Evolutionary conservation across 2,113 vertebrate species (phyloP).

Genomic region (Neolamprologus brichardi): DNA sequence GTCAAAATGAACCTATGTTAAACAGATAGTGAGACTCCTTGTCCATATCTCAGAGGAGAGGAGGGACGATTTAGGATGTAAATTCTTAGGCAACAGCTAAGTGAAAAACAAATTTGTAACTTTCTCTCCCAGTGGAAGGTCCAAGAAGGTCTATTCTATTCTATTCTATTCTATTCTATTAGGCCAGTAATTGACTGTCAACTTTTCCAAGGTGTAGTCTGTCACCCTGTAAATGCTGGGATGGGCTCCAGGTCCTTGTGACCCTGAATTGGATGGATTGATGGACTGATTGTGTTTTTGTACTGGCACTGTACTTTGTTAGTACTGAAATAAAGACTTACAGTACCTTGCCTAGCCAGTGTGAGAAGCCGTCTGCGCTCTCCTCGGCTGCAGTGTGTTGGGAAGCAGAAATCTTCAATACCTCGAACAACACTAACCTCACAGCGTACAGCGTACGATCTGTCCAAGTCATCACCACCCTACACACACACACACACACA

Average conservation of each 20-base stretch:
- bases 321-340: background rate
- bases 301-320: background rate
- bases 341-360: slow-evolving; percentile 60
- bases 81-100: too few relatives aligned
- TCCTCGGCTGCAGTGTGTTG: slow-evolving; percentile 70
- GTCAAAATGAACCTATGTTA: too few relatives aligned
- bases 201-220: background rate
- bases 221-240: background rate
- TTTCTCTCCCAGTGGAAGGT: too few relatives aligned
- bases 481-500: slow-evolving; percentile 21
- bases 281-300: background rate
- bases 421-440: slow-evolving; percentile 49
- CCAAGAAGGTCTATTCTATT: too few relatives aligned
- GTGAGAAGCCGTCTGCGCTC: slow-evolving; percentile 63
- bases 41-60: too few relatives aligned
- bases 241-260: background rate
- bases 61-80: too few relatives aligned
- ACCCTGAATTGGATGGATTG: background rate
- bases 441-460: slow-evolving; percentile 41
- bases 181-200: background rate
- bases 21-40: too few relatives aligned
- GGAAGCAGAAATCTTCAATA: slow-evolving; percentile 66
- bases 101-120: too few relatives aligned
- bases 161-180: too few relatives aligned
- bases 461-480: slow-evolving; percentile 66